Percentiles rank a stretch among this genome's conserved stretches.
phyloP scores from a whole-genome alignment of 2,113 vertebrate species.

The Lepus europaeus region DNA sequence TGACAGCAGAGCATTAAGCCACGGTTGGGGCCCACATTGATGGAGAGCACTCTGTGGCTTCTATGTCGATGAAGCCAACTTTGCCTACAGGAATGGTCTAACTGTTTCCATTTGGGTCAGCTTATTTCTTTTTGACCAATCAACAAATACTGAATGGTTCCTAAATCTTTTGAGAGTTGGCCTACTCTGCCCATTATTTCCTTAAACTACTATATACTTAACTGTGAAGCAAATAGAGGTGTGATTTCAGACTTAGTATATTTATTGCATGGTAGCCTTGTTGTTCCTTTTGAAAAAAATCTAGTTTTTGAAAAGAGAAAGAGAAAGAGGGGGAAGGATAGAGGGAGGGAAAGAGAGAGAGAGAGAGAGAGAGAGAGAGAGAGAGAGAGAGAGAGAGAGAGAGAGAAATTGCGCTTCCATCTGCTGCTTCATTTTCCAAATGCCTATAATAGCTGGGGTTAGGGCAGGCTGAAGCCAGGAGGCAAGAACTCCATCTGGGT shows the following conservation, averaged over 20 bases:
- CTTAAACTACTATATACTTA: neutral
- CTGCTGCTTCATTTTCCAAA: too few species aligned
- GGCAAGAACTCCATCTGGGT: too few species aligned
- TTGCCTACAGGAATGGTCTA: neutral
- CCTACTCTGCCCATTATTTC: neutral
- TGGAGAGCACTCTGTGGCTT: rapidly evolving
- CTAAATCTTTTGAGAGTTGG: neutral
- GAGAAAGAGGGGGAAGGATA: too few species aligned
- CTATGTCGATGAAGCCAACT: rapidly evolving
- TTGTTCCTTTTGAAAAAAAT: too few species aligned
- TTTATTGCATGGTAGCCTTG: neutral
- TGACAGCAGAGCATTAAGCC: neutral
- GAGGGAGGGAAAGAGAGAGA: too few species aligned
- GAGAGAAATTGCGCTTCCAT: too few species aligned
- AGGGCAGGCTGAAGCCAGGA: too few species aligned
- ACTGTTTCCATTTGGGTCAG: neutral
- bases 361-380: too few species aligned
- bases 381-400: too few species aligned
- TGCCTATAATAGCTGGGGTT: too few species aligned
- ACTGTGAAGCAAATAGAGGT: neutral
- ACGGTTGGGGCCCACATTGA: neutral
- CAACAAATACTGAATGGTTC: neutral
- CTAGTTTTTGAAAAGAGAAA: too few species aligned
- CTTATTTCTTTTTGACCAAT: neutral
- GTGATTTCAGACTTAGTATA: neutral